A percentile compares a stretch with the other conserved stretches of the same genome.
These are phyloP conservation scores for Caiman crocodilus DNA, from an alignment of 2,797 vertebrate species.

Conservation along the genomic window DNA sequence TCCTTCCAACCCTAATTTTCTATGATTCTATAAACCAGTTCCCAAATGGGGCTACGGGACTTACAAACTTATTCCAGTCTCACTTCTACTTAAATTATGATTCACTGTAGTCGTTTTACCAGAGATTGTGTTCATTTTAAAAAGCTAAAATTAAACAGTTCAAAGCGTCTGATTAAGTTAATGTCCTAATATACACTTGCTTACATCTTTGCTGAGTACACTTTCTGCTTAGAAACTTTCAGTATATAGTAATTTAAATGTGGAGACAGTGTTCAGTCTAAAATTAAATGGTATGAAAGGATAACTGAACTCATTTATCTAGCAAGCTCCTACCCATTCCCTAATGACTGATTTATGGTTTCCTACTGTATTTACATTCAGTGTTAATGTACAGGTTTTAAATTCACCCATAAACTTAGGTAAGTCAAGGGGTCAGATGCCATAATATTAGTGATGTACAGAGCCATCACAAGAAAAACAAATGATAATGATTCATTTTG, in stretches of 20 bases:
- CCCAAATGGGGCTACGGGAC: too few species aligned
- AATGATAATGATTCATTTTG: conserved; percentile 21
- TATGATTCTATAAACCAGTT: too few species aligned
- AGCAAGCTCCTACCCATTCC: conserved; percentile 8
- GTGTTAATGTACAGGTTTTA: background rate
- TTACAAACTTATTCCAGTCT: too few species aligned
- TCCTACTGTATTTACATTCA: background rate
- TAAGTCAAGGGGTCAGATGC: background rate
- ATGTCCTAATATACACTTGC: background rate
- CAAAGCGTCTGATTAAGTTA: background rate
- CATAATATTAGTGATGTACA: background rate
- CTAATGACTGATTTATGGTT: conserved; percentile 2
- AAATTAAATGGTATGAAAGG: background rate
- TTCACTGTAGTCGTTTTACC: background rate
- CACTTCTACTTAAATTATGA: background rate
- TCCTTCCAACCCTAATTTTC: too few species aligned
- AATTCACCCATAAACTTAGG: background rate
- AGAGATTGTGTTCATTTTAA: background rate
- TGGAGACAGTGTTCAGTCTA: background rate
- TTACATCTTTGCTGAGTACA: background rate
- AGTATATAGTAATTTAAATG: background rate
- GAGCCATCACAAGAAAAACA: conserved; percentile 9
- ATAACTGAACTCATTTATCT: conserved; percentile 3
- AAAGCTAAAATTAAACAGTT: background rate
- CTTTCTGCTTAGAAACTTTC: background rate